Evolutionary conservation across 2,888 invertebrate genomes (phyloP).

Genomic region (Xylocampa areola): DNA sequence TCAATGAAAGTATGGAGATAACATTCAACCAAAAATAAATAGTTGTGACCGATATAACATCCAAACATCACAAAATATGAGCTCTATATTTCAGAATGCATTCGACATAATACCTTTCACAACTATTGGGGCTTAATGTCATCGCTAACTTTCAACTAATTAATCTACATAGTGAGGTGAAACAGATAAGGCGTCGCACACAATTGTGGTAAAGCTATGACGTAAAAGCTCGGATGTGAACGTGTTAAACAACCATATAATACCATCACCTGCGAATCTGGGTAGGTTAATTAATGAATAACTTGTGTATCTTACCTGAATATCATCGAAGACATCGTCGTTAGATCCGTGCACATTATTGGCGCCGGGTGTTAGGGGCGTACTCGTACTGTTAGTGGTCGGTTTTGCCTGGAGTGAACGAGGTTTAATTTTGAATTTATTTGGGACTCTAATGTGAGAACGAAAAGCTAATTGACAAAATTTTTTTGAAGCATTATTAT

Average conservation of each 20-base stretch:
- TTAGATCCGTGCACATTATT: constrained; percentile 83
- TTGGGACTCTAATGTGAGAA: constrained; percentile 24
- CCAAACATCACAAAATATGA: constrained; percentile 83
- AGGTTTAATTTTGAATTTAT: constrained; percentile 51
- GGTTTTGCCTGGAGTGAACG: constrained; percentile 78
- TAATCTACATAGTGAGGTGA: constrained; percentile 69
- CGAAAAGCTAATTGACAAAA: constrained; percentile 11
- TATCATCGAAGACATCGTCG: constrained; percentile 87
- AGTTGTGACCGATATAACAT: constrained; percentile 66
- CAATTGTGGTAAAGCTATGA: constrained; percentile 74
- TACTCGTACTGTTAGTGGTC: constrained; percentile 85
- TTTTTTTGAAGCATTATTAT: constrained; percentile 16
- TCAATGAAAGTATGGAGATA: constrained; percentile 61
- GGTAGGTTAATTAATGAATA: constrained; percentile 34
- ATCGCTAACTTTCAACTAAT: constrained; percentile 60
- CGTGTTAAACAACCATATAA: constrained; percentile 87
- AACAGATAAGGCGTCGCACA: constrained; percentile 64
- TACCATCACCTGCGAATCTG: constrained; percentile 81
- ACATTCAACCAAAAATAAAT: constrained; percentile 60
- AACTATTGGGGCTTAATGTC: constrained; percentile 61
- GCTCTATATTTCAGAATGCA: constrained; percentile 85
- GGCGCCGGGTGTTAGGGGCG: constrained; percentile 81
- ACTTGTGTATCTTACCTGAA: constrained; percentile 80
- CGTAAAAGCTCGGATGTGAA: constrained; percentile 84
- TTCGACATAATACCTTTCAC: constrained; percentile 67